Conservation (phyloP, 2,888 invertebrate genomes). For the Tetrapedia diversipes region DNA sequence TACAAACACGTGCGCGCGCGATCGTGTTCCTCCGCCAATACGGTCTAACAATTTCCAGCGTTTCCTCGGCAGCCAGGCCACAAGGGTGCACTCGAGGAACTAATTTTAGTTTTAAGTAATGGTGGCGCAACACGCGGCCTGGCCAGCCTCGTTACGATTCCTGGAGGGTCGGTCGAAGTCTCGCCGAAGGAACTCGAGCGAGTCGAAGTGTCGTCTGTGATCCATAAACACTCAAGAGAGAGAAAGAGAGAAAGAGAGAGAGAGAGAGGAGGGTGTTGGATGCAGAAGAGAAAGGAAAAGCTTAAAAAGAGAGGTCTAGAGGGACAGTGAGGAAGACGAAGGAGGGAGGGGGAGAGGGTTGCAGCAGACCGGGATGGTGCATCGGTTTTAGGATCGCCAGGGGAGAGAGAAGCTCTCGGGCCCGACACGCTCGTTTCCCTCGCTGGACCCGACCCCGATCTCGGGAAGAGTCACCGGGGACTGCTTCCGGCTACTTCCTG, state of each 20-base stretch:
- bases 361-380: constrained; percentile 20
- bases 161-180: constrained; percentile 47
- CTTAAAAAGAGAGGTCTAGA: constrained; percentile 8
- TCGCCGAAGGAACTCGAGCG: constrained; percentile 53
- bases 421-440: constrained; percentile 65
- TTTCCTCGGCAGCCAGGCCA: constrained; percentile 19
- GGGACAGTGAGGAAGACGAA: not conserved
- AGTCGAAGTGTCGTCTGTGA: constrained; percentile 62
- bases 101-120: constrained; percentile 58
- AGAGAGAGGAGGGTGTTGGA: not conserved
- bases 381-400: constrained; percentile 50
- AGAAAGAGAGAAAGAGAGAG: constrained; percentile 10
- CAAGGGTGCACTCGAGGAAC: constrained; percentile 48
- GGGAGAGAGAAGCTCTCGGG: constrained; percentile 51
- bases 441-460: constrained; percentile 62
- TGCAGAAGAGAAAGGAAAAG: constrained; percentile 8
- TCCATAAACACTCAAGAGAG: constrained; percentile 56
- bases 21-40: constrained; percentile 31
- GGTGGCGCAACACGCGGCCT: constrained; percentile 44
- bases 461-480: constrained; percentile 69
- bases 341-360: not conserved
- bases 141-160: constrained; percentile 54
- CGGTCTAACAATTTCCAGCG: constrained; percentile 17
- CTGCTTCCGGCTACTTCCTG: constrained; percentile 58
- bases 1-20: not conserved